Percentiles rank a stretch among this genome's conserved stretches.
These are phyloP conservation scores for Caenorhabditis wallacei DNA, from an alignment of 2,888 invertebrate genomes.

Conservation along the genomic window DNA sequence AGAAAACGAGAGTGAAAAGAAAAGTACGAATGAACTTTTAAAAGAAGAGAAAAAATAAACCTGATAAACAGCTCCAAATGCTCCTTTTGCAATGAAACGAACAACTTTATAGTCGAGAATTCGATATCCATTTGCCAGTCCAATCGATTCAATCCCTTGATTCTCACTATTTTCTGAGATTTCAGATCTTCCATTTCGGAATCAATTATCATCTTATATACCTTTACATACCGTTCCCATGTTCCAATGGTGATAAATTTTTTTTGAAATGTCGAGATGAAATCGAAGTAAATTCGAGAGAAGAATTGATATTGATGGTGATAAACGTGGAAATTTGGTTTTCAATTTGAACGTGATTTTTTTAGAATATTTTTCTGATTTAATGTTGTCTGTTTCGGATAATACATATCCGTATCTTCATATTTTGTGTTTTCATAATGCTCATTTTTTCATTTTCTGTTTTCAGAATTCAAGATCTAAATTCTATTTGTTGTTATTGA, in stretches of 20 bases:
- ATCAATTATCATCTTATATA: background rate
- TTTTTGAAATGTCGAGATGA: slow-evolving; percentile 10
- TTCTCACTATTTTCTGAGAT: slow-evolving; percentile 46
- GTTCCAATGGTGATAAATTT: slow-evolving; percentile 35
- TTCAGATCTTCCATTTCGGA: background rate
- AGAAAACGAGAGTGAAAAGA: background rate
- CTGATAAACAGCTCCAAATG: slow-evolving; percentile 73
- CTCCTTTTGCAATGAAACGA: slow-evolving; percentile 64
- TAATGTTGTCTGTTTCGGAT: too few species aligned
- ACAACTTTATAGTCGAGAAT: slow-evolving; percentile 54
- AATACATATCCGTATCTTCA: too few species aligned
- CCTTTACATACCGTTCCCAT: slow-evolving; percentile 57
- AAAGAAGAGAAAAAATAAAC: slow-evolving; percentile 25
- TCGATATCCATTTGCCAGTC: slow-evolving; percentile 40
- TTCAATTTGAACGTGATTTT: background rate
- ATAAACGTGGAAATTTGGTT: background rate
- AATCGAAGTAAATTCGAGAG: slow-evolving; percentile 8
- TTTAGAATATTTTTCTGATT: background rate
- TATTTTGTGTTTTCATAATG: too few species aligned
- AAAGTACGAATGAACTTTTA: background rate
- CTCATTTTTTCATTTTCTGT: too few species aligned
- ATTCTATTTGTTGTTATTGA: too few species aligned
- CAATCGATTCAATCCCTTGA: slow-evolving; percentile 29
- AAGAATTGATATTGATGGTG: too few species aligned
- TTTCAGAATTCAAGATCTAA: too few species aligned